Percentiles rank a stretch among this genome's conserved stretches.
phyloP scores from a whole-genome alignment of 2,888 invertebrate genomes.

The Melanophora roralis region DNA sequence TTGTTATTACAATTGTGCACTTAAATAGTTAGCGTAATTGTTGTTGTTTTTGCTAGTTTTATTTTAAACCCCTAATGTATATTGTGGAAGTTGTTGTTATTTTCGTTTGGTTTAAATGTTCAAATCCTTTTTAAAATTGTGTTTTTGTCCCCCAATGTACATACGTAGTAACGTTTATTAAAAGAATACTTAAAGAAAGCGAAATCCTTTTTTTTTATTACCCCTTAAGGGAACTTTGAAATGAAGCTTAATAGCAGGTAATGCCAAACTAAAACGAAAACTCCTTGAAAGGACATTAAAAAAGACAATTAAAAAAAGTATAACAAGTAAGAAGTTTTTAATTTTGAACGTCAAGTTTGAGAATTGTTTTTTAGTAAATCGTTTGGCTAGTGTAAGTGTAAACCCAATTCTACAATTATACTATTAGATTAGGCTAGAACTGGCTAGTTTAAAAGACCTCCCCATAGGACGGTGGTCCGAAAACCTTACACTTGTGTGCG shows the following conservation, averaged over 20 bases:
- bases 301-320: too few relatives aligned
- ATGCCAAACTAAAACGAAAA: conserved; percentile 19
- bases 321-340: too few relatives aligned
- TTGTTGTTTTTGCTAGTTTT: conserved; percentile 13
- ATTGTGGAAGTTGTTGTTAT: conserved; percentile 8
- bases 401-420: too few relatives aligned
- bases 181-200: conserved; percentile 31
- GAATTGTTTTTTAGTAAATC: too few relatives aligned
- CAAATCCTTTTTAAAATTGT: conserved; percentile 50
- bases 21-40: too few relatives aligned
- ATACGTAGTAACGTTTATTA: background rate
- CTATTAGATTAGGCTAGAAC: too few relatives aligned
- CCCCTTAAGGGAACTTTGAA: conserved; percentile 28
- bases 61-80: conserved; percentile 26
- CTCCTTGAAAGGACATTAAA: too few relatives aligned
- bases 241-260: conserved; percentile 1
- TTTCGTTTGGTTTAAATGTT: conserved; percentile 10
- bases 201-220: conserved; percentile 40
- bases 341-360: too few relatives aligned
- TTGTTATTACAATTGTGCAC: conserved; percentile 18
- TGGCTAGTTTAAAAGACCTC: too few relatives aligned
- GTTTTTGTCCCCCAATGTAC: background rate
- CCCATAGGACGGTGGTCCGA: too few relatives aligned
- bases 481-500: too few relatives aligned
- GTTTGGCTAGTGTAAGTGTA: too few relatives aligned